A percentile compares a stretch with the other conserved stretches of the same genome.
Conservation (phyloP, 2,113 vertebrate species). For the Zosterops japonicus region DNA sequence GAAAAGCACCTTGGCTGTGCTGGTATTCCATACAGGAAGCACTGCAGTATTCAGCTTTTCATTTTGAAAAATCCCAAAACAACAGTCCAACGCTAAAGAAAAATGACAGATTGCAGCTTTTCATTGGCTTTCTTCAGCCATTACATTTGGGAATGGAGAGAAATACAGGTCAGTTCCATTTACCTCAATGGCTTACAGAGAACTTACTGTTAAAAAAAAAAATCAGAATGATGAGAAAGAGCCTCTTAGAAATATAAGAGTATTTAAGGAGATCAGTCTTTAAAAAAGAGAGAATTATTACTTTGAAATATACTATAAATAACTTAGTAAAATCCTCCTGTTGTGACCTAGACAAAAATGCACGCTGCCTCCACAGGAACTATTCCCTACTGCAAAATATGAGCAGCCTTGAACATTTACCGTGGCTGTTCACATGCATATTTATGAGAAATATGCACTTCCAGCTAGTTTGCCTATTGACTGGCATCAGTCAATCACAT, state of each 20-base stretch:
- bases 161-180: background rate
- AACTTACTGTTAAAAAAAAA: background rate
- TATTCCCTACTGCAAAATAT: background rate
- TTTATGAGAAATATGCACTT: background rate
- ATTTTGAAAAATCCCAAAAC: background rate
- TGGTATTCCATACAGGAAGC: background rate
- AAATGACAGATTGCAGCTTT: background rate
- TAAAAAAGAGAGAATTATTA: background rate
- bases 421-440: background rate
- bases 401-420: background rate
- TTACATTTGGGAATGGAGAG: background rate
- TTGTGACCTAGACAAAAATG: background rate
- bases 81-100: background rate
- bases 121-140: background rate
- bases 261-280: background rate
- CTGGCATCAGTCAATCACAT: background rate
- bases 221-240: background rate
- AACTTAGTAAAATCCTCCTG: background rate
- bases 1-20: background rate
- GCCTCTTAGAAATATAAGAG: background rate
- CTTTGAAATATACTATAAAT: background rate
- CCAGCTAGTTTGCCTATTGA: background rate
- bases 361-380: background rate
- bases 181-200: background rate
- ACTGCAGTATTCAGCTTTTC: background rate